Evolutionary conservation across 2,113 vertebrate species (phyloP).

Genomic region (Nothoprocta perdicaria): DNA sequence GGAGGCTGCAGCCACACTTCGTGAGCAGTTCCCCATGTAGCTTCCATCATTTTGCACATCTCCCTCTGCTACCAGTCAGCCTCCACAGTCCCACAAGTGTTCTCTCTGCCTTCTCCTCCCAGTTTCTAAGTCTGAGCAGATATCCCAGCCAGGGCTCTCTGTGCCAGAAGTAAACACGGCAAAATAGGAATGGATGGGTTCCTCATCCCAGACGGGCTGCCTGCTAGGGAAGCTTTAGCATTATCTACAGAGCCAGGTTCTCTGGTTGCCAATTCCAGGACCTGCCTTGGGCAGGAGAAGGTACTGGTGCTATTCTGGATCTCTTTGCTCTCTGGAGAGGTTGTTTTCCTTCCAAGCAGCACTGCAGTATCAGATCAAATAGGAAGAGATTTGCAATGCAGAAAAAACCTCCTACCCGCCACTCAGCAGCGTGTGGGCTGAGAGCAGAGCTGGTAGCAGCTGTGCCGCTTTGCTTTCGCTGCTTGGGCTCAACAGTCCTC

Average conservation of each 20-base stretch:
- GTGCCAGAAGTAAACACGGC: not conserved
- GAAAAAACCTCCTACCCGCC: conserved; percentile 54
- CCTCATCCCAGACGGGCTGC: not conserved
- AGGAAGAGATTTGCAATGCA: conserved; percentile 61
- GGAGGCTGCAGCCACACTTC: not conserved
- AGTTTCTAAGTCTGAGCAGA: not conserved
- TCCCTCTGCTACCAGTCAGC: not conserved
- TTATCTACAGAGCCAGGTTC: not conserved
- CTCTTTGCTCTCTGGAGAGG: not conserved
- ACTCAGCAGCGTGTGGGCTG: conserved; percentile 51
- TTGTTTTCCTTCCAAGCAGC: conserved; percentile 61
- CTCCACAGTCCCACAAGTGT: not conserved
- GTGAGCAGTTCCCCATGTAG: fast-evolving
- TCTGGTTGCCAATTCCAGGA: not conserved
- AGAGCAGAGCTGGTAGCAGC: conserved; percentile 28
- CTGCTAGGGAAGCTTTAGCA: not conserved
- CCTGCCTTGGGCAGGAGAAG: conserved; percentile 12
- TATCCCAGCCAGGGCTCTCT: not conserved
- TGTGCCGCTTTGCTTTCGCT: not conserved
- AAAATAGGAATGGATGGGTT: not conserved
- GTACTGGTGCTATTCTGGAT: not conserved
- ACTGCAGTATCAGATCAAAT: conserved; percentile 40
- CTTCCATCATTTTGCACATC: not conserved
- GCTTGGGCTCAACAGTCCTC: not conserved
- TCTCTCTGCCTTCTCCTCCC: not conserved